Conservation (phyloP, 2,113 vertebrate species). For the Zosterops lateralis region DNA sequence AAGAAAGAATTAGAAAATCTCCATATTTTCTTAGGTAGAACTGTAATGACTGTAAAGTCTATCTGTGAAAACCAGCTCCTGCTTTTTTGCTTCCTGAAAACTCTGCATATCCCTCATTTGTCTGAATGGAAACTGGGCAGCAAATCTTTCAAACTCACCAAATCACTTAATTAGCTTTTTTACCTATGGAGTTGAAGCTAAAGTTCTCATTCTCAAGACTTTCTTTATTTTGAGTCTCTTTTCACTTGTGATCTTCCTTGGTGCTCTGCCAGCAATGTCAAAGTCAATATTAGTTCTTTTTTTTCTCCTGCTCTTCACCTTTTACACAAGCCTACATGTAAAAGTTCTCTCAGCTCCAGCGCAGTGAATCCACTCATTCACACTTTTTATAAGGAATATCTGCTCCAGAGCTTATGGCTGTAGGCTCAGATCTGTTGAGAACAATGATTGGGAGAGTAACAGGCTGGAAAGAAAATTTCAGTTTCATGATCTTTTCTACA, state of each 20-base stretch:
- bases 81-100: background rate
- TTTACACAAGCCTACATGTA: rapidly evolving
- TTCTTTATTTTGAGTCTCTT: background rate
- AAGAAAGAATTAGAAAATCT: background rate
- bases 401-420: background rate
- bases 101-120: background rate
- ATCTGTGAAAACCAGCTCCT: background rate
- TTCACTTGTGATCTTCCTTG: background rate
- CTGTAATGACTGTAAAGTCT: background rate
- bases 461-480: background rate
- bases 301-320: background rate
- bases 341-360: background rate
- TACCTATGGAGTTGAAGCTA: background rate
- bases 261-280: background rate
- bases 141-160: background rate
- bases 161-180: background rate
- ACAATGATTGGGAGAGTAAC: background rate
- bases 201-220: background rate
- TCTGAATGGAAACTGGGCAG: background rate
- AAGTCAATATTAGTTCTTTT: background rate
- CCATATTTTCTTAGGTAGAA: background rate
- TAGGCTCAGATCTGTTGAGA: background rate
- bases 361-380: background rate
- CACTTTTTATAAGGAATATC: background rate
- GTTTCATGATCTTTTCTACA: background rate